Evolutionary conservation across 2,113 vertebrate genomes (phyloP).

Genomic region (Taurulus bubalis): DNA sequence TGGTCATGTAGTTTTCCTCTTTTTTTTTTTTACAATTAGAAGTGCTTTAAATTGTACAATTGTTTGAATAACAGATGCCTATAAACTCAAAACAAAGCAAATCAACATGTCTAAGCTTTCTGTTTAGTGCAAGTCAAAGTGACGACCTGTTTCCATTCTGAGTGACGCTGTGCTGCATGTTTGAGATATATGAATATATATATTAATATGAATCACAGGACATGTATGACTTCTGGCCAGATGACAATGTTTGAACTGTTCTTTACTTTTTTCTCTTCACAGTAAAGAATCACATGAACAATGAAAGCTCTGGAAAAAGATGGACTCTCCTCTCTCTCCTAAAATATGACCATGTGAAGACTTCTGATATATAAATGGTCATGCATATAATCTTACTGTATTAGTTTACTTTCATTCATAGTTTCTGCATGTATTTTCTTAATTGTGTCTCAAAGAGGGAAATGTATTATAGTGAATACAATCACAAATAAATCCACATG

Average conservation of each 20-base stretch:
- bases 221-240: neutral
- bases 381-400: neutral
- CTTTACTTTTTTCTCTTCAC: neutral
- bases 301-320: constrained; percentile 6
- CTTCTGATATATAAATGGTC: neutral
- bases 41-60: neutral
- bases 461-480: neutral
- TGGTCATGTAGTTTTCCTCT: neutral
- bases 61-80: neutral
- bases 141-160: neutral
- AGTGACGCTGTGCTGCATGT: neutral
- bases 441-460: neutral
- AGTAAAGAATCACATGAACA: constrained; percentile 14
- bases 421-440: neutral
- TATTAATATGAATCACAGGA: neutral
- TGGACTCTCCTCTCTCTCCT: neutral
- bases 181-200: neutral
- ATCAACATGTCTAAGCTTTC: neutral
- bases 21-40: neutral
- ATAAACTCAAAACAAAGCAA: neutral
- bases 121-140: neutral
- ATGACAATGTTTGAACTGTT: neutral
- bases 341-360: constrained; percentile 7
- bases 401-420: constrained; percentile 16
- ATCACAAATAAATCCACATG: constrained; percentile 21